phyloP scores from a whole-genome alignment of 1,140 invertebrate species.

The Tribolium madens region DNA sequence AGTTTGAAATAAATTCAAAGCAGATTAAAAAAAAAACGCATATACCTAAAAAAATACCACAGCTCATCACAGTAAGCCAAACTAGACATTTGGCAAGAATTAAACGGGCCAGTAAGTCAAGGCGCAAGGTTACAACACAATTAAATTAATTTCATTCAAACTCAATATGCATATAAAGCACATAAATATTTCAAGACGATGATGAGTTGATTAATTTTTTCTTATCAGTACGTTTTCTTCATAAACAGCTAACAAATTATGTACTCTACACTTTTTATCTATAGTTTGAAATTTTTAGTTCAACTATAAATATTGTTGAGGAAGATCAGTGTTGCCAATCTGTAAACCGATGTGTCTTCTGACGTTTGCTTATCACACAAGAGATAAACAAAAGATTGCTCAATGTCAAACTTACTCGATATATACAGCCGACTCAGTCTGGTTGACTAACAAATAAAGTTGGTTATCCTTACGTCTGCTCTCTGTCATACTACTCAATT shows the following conservation, averaged over 20 bases:
- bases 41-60: background rate
- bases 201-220: background rate
- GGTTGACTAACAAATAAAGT: background rate
- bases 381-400: background rate
- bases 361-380: background rate
- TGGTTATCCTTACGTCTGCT: no score
- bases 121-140: constrained; percentile 33
- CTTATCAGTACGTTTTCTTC: background rate
- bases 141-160: constrained; percentile 10
- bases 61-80: background rate
- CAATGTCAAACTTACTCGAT: background rate
- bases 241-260: no score
- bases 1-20: no score
- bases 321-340: background rate
- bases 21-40: no score
- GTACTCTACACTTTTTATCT: background rate
- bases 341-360: background rate
- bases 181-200: background rate
- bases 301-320: background rate
- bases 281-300: background rate
- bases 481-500: no score
- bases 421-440: background rate
- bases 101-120: constrained; percentile 39
- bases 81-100: constrained; percentile 7
- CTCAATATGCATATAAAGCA: background rate